These are phyloP conservation scores for Enhydra lutris DNA, from an alignment of 2,113 vertebrate genomes.

Conservation along the genomic window DNA sequence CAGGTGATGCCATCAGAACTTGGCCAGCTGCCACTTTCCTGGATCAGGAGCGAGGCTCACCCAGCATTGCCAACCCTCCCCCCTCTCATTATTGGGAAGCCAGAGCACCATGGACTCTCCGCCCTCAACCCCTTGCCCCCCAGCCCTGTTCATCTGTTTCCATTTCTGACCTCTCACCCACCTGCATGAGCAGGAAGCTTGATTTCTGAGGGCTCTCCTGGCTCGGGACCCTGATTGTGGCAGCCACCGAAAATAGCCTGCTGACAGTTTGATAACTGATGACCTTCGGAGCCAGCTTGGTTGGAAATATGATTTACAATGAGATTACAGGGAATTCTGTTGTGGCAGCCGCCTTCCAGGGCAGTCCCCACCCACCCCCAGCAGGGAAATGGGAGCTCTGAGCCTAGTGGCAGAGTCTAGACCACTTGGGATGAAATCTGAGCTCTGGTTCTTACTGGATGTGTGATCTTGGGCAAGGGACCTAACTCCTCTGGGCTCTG, in stretches of 20 bases:
- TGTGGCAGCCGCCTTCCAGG: background rate
- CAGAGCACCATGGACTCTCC: background rate
- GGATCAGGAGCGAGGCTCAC: background rate
- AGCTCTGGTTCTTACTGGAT: background rate
- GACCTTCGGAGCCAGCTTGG: constrained; percentile 69
- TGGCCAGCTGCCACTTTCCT: background rate
- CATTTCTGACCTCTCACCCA: background rate
- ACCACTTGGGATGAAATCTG: background rate
- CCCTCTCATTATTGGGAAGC: background rate
- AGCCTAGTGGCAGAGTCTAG: background rate
- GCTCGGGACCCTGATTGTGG: background rate
- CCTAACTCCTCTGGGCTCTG: background rate
- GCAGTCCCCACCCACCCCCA: background rate
- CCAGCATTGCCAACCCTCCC: background rate
- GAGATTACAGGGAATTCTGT: constrained; percentile 53
- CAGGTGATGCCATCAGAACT: background rate
- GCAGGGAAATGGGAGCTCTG: background rate
- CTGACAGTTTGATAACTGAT: constrained; percentile 72
- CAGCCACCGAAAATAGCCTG: fast-evolving
- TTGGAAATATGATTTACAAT: constrained; percentile 74
- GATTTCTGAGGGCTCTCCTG: background rate
- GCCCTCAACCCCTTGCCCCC: background rate
- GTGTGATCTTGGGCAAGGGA: background rate
- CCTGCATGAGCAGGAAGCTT: background rate
- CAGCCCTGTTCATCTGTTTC: background rate